phyloP scores from a whole-genome alignment of 1,140 invertebrate genomes.

The Meteorus sp. region DNA sequence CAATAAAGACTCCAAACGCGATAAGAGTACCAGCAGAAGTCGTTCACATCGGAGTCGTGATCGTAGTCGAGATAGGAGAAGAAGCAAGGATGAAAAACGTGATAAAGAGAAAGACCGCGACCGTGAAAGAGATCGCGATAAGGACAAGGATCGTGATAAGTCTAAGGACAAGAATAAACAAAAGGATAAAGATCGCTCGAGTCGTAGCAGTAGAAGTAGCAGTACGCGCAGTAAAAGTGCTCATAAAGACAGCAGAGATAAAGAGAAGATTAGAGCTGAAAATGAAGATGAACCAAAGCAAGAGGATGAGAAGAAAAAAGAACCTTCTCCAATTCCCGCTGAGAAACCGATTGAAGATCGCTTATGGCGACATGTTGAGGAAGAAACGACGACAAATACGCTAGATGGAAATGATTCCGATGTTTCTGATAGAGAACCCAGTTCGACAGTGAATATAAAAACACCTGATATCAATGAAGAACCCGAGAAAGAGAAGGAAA shows the following conservation, averaged over 20 bases:
- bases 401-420: conserved; percentile 57
- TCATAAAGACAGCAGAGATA: conserved; percentile 22
- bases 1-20: conserved; percentile 39
- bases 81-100: conserved; percentile 43
- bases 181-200: conserved; percentile 19
- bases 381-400: conserved; percentile 51
- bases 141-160: conserved; percentile 43
- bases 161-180: conserved; percentile 37
- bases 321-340: conserved; percentile 9
- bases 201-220: conserved; percentile 28
- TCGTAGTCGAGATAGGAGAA: conserved; percentile 48
- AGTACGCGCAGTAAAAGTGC: conserved; percentile 21
- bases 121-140: conserved; percentile 44
- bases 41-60: too few relatives aligned
- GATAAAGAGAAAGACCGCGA: conserved; percentile 46
- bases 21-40: conserved; percentile 40
- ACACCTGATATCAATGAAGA: conserved; percentile 61
- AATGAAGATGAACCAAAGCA: conserved; percentile 20
- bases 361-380: conserved; percentile 55
- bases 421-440: conserved; percentile 61
- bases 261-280: conserved; percentile 12
- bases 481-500: conserved; percentile 45
- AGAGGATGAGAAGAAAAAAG: conserved; percentile 37
- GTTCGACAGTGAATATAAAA: conserved; percentile 64
- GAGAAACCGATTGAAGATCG: conserved; percentile 52